Evolutionary conservation across 2,113 vertebrate species (phyloP), one percentile per base, ranked within the genome.

Genomic region (Pseudolaguvia tuberculata): DNA sequence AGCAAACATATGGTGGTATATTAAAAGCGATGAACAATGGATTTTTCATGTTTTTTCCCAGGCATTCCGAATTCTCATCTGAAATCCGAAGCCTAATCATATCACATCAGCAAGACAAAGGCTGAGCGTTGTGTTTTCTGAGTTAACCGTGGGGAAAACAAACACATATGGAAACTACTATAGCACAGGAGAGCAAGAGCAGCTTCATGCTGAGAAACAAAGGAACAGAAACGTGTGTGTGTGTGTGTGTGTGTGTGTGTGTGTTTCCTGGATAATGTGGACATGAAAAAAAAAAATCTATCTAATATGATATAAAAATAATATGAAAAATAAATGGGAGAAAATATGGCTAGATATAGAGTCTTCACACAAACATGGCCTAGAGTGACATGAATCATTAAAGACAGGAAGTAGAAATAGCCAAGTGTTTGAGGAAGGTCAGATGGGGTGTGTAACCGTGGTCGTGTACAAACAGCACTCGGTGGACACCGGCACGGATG

Each of bases 271-370:
- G n/a, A 14, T n/a, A 11, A 9, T n/a, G 13, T 11, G 27, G 29
- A 23, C 2, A 2, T n/a, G 45, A 62, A 58, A 27, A 52, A 52
- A 61, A 67, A 57, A 75, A 69, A 15, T 53, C 35, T 17, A 39
- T 20, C 51, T 48, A 69, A 71, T 50, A 45, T 59, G 56, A 25
- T 21, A 23, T 55, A 25, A 35, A 74, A 15, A 42, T 75, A n/a
- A 3, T 35, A 6, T 35, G 77, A 70, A 76, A 67, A 70, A 73
- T 72, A 79, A 79, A 75, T 82, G 55, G 52, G 73, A 78, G 83
- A 86, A 87, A 85, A 84, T 1, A 61, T 27, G 83, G 86, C 84
- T 85, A 80, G 85, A 87, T 84, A 85, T 87, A 84, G 84, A 87
- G 78, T 81, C 79, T 88, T 73, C 86, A 87, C 88, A 85, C 71